These are phyloP conservation scores for Cebus imitator DNA, from an alignment of 2,113 vertebrate genomes.

Conservation along the genomic window DNA sequence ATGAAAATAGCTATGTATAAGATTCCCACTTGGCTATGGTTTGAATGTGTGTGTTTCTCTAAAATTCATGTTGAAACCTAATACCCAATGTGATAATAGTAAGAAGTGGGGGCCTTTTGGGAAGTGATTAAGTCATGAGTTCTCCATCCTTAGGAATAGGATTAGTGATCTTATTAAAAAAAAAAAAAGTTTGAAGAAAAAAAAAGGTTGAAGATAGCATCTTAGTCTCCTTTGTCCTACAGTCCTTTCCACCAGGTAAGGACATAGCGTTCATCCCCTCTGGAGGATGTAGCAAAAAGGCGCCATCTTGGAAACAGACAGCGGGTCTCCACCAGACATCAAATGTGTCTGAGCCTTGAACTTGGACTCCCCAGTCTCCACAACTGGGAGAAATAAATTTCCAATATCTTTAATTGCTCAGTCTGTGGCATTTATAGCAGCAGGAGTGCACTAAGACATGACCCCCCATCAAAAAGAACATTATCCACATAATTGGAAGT, in stretches of 20 bases:
- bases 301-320: not conserved
- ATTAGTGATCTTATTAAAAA: not conserved
- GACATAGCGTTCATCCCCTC: not conserved
- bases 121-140: not conserved
- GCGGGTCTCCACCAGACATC: not conserved
- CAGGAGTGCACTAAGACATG: not conserved
- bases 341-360: not conserved
- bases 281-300: not conserved
- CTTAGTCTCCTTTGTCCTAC: not conserved
- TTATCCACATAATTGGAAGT: too few relatives aligned
- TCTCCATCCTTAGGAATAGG: not conserved
- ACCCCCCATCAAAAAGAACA: not conserved
- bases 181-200: too few relatives aligned
- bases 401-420: not conserved
- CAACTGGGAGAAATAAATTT: not conserved
- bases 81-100: not conserved
- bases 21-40: not conserved
- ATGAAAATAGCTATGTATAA: not conserved
- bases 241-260: not conserved
- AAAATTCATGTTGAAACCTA: not conserved
- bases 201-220: not conserved
- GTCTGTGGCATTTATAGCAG: not conserved
- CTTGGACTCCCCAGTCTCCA: not conserved
- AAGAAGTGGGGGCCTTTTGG: not conserved
- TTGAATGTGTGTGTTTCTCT: not conserved